These are phyloP conservation scores for Spilarctia lutea DNA, from an alignment of 2,888 invertebrate genomes.

Conservation along the genomic window DNA sequence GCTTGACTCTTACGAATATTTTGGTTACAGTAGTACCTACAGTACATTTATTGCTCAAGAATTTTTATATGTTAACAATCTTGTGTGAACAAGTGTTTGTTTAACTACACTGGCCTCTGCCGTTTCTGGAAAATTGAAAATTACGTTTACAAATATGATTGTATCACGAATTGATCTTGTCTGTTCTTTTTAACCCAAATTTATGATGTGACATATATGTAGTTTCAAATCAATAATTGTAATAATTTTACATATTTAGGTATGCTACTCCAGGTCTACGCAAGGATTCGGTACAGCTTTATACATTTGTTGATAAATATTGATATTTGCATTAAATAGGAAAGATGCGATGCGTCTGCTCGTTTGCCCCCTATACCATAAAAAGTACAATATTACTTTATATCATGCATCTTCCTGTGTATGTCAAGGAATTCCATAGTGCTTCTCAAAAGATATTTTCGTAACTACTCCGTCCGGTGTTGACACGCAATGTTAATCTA, in stretches of 20 bases:
- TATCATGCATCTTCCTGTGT: not conserved
- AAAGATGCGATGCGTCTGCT: too few species aligned
- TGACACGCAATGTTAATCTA: constrained; percentile 41
- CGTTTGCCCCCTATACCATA: too few species aligned
- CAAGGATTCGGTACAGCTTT: not conserved
- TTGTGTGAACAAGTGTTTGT: not conserved
- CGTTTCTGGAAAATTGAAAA: not conserved
- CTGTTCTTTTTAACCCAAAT: not conserved
- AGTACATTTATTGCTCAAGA: not conserved
- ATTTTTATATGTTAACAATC: not conserved
- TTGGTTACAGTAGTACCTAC: too few species aligned
- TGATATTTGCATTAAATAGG: not conserved
- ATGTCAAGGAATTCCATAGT: not conserved
- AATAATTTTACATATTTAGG: not conserved
- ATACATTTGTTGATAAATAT: not conserved
- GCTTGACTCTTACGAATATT: not conserved
- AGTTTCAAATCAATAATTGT: not conserved
- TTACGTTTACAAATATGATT: not conserved
- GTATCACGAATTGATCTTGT: not conserved
- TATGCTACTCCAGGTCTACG: not conserved
- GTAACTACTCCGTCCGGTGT: constrained; percentile 3
- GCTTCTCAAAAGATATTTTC: not conserved
- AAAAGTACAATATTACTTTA: not conserved
- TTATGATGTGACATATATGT: too few species aligned
- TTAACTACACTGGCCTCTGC: not conserved